Base-by-base conservation (phyloP, 1,140 invertebrate genomes). In the Trichonephila inaurata region DNA sequence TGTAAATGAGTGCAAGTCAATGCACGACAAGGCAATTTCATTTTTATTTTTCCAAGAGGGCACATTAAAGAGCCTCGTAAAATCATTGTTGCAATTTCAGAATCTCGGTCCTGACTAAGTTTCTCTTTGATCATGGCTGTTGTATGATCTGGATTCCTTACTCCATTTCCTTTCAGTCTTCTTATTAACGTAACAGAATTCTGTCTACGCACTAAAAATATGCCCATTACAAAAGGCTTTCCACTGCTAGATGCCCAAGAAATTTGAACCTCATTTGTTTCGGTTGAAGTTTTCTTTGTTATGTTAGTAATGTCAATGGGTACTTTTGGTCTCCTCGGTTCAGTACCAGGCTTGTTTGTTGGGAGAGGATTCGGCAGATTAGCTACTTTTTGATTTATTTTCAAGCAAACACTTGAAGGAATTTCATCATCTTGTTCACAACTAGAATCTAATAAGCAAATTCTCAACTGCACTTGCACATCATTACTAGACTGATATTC, bases 1-100 rank as follows among this genome's bases (percentile, higher is more conserved):
- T 99, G 99, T 89, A 99, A 96, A 96, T 99, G 99, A 97, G 99
- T 99, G 95, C 99, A 99, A 1, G 98, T 98, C n/a, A 97, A 97
- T 0, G 98, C 97, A 81, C 98, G 97, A 95, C 98, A 98, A 0
- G 99, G 99, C 83, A 98, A 97, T 60, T 96, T 96, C 97, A 99
- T 99, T 82, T 98, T 97, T 97, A 99, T 99, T 96, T 99, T 99
- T 77, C 98, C 98, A 64, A 99, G 96, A n/a, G 96, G 96, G 95
- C 96, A 97, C 95, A 98, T 97, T 21, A 99, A 96, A 0, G 98
- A 99, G 8, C 99, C 98, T 93, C 98, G 97, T 0, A 99, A 96
- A 90, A 97, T 98, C 0, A 98, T 99, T 4, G 98, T 99, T 0
- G 98, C 98, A 95, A 99, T 99, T 96, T 99, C 99, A 96, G 97